Evolutionary conservation across 2,113 vertebrate genomes (phyloP).

Genomic region (Stegostoma tigrinum): DNA sequence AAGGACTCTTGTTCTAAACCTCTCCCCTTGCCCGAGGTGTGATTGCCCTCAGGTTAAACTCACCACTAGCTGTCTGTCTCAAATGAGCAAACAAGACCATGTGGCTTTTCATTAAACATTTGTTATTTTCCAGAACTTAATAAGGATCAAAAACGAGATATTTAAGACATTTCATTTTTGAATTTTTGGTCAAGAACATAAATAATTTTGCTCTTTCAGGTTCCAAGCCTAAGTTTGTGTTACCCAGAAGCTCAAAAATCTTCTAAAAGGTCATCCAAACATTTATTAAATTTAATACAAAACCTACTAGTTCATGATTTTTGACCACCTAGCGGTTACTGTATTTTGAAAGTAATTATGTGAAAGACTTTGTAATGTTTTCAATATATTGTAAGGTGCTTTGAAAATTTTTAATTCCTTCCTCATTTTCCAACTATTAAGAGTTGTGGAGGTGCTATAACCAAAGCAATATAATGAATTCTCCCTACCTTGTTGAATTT

Average conservation of each 20-base stretch:
- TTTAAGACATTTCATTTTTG: background rate
- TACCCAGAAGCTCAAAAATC: background rate
- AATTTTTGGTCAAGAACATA: background rate
- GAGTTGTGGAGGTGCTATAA: background rate
- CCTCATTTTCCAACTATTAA: background rate
- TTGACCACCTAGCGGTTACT: background rate
- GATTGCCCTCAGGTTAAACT: too few species aligned
- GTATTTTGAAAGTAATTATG: background rate
- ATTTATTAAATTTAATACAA: background rate
- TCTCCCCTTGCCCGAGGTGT: too few species aligned
- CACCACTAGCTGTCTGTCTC: too few species aligned
- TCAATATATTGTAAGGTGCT: background rate
- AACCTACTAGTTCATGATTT: background rate
- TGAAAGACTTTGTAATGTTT: slow-evolving; percentile 3
- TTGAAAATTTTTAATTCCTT: background rate
- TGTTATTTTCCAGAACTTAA: background rate
- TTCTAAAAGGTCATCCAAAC: background rate
- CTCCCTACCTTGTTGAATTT: background rate
- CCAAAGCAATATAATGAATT: background rate
- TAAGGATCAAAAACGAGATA: background rate
- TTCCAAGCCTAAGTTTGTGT: background rate
- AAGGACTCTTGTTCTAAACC: too few species aligned
- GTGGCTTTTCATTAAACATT: background rate
- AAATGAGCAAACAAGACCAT: too few species aligned
- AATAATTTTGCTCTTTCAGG: background rate